phyloP scores from a whole-genome alignment of 1,140 invertebrate genomes.

The Sitophilus oryzae region DNA sequence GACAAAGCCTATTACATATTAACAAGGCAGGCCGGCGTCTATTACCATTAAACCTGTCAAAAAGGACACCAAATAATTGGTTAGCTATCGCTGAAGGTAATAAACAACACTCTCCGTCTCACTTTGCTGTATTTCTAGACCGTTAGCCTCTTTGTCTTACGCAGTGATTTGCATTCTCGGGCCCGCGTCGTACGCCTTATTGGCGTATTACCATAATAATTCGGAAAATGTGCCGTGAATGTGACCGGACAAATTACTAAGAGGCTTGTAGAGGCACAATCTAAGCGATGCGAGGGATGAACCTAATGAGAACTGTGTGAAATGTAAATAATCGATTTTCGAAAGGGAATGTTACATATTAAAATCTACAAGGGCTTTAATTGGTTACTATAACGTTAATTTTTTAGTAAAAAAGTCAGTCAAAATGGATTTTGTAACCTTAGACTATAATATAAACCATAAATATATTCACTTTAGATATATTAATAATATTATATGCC shows the following conservation, averaged over 20 bases:
- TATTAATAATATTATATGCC: too few relatives aligned
- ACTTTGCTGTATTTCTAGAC: neutral
- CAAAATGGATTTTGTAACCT: too few relatives aligned
- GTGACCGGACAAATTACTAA: conserved; percentile 22
- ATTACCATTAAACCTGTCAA: conserved; percentile 43
- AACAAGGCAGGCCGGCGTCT: conserved; percentile 41
- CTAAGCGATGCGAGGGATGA: too few relatives aligned
- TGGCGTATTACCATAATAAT: conserved; percentile 42
- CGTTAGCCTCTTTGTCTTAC: conserved; percentile 17
- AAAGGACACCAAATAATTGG: conserved; percentile 42
- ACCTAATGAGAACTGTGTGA: too few relatives aligned
- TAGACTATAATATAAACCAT: too few relatives aligned
- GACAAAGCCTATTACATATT: conserved; percentile 40
- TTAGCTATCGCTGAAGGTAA: conserved; percentile 39
- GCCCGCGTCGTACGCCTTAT: conserved; percentile 40
- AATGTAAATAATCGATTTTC: too few relatives aligned
- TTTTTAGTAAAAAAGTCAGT: too few relatives aligned
- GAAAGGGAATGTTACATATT: too few relatives aligned
- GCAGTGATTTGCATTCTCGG: conserved; percentile 41
- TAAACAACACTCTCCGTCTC: conserved; percentile 36
- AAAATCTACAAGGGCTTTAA: too few relatives aligned
- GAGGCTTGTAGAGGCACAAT: too few relatives aligned
- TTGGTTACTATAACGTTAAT: too few relatives aligned
- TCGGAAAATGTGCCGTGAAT: conserved; percentile 37
- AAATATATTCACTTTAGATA: too few relatives aligned